phyloP scores from a whole-genome alignment of 2,113 vertebrate species.

The Xiphophorus couchianus region DNA sequence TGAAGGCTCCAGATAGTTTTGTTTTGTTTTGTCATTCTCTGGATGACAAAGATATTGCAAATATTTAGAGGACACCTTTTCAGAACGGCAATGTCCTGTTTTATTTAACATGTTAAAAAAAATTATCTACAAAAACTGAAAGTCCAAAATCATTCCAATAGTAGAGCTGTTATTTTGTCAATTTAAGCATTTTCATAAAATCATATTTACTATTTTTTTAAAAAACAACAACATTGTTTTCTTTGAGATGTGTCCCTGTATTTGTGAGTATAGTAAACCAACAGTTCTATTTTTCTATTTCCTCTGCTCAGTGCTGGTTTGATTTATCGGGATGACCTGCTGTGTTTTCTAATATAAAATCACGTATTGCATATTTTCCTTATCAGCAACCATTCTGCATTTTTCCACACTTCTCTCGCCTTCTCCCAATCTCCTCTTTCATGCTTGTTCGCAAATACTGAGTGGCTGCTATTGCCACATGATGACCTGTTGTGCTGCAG shows the following conservation, averaged over 20 bases:
- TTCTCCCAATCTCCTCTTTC: constrained; percentile 49
- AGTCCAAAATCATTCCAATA: too few relatives aligned
- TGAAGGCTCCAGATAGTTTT: not conserved
- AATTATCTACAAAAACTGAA: not conserved
- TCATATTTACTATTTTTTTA: not conserved
- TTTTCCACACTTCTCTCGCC: constrained; percentile 20
- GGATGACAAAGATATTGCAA: not conserved
- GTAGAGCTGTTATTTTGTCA: not conserved
- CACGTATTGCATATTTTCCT: constrained; percentile 46
- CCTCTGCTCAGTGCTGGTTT: constrained; percentile 18
- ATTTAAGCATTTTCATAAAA: not conserved
- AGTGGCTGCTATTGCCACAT: constrained; percentile 40
- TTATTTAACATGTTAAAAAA: not conserved
- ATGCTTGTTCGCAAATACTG: constrained; percentile 22
- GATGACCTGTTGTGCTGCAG: constrained; percentile 61
- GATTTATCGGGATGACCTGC: constrained; percentile 33
- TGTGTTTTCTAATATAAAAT: constrained; percentile 66
- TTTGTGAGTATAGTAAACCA: constrained; percentile 3
- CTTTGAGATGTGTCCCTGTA: not conserved
- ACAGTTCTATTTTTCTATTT: constrained; percentile 16
- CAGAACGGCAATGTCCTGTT: not conserved
- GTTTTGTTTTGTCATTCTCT: not conserved
- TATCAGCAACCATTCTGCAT: constrained; percentile 50
- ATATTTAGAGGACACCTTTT: not conserved
- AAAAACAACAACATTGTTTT: not conserved